These are phyloP conservation scores for Halyomorpha halys DNA, from an alignment of 1,140 invertebrate genomes.

Conservation along the genomic window DNA sequence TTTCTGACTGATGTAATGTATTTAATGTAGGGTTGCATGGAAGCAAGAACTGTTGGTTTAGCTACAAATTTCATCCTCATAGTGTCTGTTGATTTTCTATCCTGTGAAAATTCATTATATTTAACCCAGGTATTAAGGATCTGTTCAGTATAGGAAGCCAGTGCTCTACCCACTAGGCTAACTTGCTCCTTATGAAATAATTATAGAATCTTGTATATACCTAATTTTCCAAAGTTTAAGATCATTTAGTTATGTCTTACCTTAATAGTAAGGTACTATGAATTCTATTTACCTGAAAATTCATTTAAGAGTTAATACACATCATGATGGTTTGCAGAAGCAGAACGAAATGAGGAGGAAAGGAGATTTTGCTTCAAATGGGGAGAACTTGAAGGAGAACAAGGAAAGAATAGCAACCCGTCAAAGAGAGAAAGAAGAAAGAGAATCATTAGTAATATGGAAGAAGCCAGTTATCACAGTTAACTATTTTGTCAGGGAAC, in stretches of 20 bases:
- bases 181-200: too few species aligned
- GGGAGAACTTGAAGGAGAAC: constrained; percentile 16
- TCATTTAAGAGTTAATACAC: constrained; percentile 1
- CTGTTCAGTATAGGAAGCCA: too few species aligned
- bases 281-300: neutral
- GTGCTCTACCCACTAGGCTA: too few species aligned
- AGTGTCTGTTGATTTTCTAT: too few species aligned
- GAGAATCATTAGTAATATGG: constrained; percentile 71
- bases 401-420: neutral
- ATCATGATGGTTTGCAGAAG: constrained; percentile 24
- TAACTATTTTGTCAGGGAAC: constrained; percentile 72
- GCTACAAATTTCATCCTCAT: too few species aligned
- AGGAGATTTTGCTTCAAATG: constrained; percentile 18
- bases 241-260: neutral
- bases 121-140: too few species aligned
- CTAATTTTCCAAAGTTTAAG: neutral
- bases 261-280: neutral
- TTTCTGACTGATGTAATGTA: too few species aligned
- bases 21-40: too few species aligned
- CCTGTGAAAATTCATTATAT: too few species aligned
- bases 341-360: constrained; percentile 26
- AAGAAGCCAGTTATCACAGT: constrained; percentile 69
- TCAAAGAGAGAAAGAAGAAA: constrained; percentile 41
- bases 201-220: too few species aligned
- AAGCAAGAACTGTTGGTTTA: too few species aligned